Evolutionary conservation across 2,113 vertebrate species (phyloP).

Genomic region (Arizona elegans): DNA sequence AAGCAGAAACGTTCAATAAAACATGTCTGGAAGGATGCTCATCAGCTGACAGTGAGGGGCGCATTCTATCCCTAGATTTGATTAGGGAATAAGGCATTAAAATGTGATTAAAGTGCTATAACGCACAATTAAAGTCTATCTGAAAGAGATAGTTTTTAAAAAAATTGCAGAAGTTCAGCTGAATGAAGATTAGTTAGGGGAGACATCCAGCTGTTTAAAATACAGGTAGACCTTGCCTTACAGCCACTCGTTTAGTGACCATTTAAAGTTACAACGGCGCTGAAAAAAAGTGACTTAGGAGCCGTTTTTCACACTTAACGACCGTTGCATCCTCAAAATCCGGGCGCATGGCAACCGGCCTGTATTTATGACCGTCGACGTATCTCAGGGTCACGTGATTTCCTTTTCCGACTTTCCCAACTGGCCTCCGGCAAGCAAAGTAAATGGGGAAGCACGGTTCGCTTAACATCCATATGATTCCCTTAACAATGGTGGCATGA

Average conservation of each 20-base stretch:
- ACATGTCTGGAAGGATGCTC: neutral
- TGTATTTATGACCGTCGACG: neutral
- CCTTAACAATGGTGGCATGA: neutral
- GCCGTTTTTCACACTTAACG: neutral
- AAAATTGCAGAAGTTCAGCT: neutral
- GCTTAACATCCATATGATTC: fast-evolving
- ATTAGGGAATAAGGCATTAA: neutral
- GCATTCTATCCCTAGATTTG: neutral
- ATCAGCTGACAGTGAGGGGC: neutral
- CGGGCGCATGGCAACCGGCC: neutral
- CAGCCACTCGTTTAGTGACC: neutral
- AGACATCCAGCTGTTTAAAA: neutral
- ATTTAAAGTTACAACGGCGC: neutral
- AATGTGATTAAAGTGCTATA: neutral
- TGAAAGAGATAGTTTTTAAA: neutral
- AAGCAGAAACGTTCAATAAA: neutral
- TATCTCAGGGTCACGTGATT: neutral
- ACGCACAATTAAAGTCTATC: neutral
- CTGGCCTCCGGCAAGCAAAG: neutral
- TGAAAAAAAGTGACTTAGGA: no score
- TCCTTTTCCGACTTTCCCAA: neutral
- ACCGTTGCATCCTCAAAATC: neutral
- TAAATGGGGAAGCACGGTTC: neutral
- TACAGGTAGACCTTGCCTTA: neutral
- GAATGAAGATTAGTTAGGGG: neutral